These are phyloP conservation scores for Clarias macrocephalus DNA, from an alignment of 2,113 vertebrate species.

Conservation along the genomic window DNA sequence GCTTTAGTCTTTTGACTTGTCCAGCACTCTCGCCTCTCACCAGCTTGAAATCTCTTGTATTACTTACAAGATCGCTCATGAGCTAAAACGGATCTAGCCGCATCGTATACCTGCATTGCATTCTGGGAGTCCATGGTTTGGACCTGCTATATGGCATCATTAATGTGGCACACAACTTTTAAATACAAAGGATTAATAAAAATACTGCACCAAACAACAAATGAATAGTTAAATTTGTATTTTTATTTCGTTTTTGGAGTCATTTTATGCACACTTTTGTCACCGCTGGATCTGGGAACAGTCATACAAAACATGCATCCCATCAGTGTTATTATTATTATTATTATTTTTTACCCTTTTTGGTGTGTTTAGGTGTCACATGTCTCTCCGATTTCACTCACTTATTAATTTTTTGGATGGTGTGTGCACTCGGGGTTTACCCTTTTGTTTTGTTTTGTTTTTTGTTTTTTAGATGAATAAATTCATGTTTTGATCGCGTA, in stretches of 20 bases:
- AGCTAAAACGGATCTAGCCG: neutral
- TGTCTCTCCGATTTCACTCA: neutral
- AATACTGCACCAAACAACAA: neutral
- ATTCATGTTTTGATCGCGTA: neutral
- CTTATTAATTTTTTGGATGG: neutral
- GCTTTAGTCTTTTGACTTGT: neutral
- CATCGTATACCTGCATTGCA: neutral
- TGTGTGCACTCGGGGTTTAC: constrained; percentile 23
- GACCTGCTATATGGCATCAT: neutral
- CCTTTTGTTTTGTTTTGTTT: neutral
- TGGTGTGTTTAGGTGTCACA: neutral
- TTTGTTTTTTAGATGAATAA: constrained; percentile 3
- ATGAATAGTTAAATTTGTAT: neutral
- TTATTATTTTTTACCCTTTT: neutral
- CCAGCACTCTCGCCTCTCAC: neutral
- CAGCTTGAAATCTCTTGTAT: neutral
- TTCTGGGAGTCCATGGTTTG: neutral
- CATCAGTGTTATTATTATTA: neutral
- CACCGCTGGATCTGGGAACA: constrained; percentile 1
- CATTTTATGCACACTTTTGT: neutral
- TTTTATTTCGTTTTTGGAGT: neutral
- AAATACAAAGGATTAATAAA: neutral
- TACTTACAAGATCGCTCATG: neutral
- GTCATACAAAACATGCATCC: neutral
- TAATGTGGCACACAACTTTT: neutral